A percentile compares a stretch with the other conserved stretches of the same genome.
These are phyloP conservation scores for Cynodonichthys magdalenae DNA, from an alignment of 2,797 vertebrate species.

Conservation along the genomic window DNA sequence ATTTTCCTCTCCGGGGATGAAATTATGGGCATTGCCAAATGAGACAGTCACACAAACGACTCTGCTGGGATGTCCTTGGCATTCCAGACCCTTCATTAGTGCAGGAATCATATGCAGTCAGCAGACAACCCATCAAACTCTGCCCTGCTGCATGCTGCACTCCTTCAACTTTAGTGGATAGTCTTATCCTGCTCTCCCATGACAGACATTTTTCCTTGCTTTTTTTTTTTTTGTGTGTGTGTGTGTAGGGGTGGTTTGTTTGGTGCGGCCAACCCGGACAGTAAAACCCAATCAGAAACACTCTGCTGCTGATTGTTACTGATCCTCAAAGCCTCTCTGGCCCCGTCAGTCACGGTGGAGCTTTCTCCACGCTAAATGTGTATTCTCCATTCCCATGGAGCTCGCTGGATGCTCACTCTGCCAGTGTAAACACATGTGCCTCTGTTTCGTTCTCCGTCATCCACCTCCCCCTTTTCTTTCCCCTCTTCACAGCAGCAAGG, in stretches of 20 bases:
- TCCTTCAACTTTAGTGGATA: constrained; percentile 17
- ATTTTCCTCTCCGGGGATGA: constrained; percentile 37
- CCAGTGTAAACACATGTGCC: constrained; percentile 66
- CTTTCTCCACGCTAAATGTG: constrained; percentile 47
- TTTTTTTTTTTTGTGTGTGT: constrained; percentile 63
- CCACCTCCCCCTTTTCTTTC: not conserved
- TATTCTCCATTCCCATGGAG: constrained; percentile 54
- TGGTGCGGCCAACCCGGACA: constrained; percentile 36
- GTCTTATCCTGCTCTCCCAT: constrained; percentile 25
- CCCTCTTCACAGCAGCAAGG: not conserved
- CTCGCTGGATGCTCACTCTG: constrained; percentile 40
- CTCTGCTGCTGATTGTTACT: constrained; percentile 42
- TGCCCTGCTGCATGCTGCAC: constrained; percentile 8
- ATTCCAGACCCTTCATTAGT: constrained; percentile 27
- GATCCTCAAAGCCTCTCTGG: constrained; percentile 51
- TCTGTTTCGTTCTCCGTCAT: constrained; percentile 50
- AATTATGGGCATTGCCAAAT: constrained; percentile 44
- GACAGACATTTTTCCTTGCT: constrained; percentile 48
- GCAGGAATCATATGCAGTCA: constrained; percentile 38
- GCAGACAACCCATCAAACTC: constrained; percentile 22
- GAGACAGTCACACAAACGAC: constrained; percentile 38
- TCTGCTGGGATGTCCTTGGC: constrained; percentile 45
- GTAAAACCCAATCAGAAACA: constrained; percentile 47
- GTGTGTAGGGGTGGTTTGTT: no score
- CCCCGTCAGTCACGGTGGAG: constrained; percentile 55